Percentiles rank a stretch among this genome's conserved stretches.
Evolutionary conservation across 2,113 vertebrate species (phyloP).

Genomic region (Lagopus muta): DNA sequence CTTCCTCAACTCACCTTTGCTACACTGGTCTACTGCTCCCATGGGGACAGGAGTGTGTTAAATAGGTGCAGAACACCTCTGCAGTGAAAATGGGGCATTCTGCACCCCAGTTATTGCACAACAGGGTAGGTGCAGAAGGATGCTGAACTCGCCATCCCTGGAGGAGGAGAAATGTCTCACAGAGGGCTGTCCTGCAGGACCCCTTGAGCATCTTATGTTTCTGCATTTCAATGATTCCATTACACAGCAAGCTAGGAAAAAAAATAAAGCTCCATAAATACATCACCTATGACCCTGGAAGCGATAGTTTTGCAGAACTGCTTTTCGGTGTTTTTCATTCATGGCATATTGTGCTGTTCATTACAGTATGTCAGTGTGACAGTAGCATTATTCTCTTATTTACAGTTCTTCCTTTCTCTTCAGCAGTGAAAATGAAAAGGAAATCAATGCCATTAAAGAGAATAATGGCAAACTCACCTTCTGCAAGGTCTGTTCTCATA

Average conservation of each 20-base stretch:
- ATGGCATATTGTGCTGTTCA: slow-evolving; percentile 25
- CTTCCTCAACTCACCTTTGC: neutral
- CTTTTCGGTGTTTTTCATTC: slow-evolving; percentile 59
- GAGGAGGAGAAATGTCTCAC: neutral
- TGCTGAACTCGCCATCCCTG: accelerated
- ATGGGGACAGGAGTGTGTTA: neutral
- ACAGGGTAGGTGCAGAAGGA: accelerated
- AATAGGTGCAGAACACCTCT: neutral
- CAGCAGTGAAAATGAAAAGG: slow-evolving; percentile 67
- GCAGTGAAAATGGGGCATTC: neutral
- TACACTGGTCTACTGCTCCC: accelerated
- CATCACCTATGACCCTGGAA: slow-evolving; percentile 21
- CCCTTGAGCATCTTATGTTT: neutral
- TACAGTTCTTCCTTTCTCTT: slow-evolving; percentile 67
- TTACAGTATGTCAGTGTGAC: slow-evolving; percentile 61
- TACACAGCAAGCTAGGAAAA: neutral
- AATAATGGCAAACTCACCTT: slow-evolving; percentile 66
- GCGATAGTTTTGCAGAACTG: neutral
- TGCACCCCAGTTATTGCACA: neutral
- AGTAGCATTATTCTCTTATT: slow-evolving; percentile 74
- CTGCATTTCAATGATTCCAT: neutral
- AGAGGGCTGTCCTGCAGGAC: neutral
- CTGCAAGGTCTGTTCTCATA: slow-evolving; percentile 51
- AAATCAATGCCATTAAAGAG: slow-evolving; percentile 75
- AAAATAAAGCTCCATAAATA: neutral